Conservation (phyloP, 2,797 vertebrate species). For the Oophaga sylvatica region DNA sequence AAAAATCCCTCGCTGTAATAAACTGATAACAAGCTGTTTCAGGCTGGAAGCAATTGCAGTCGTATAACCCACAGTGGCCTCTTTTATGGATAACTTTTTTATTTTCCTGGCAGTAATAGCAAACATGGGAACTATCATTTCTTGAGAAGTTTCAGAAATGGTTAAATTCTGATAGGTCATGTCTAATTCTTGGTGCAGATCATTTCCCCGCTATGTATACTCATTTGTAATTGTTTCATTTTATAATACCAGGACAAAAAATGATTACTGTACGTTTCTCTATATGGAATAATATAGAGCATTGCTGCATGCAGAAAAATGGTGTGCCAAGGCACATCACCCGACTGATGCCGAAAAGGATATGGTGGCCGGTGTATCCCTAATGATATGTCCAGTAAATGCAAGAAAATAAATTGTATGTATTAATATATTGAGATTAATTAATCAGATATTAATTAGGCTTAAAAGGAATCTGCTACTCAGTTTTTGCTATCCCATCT, state of each 20-base stretch:
- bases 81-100: slow-evolving; percentile 74
- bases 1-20: slow-evolving; percentile 40
- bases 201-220: background rate
- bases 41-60: slow-evolving; percentile 72
- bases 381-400: too few relatives aligned
- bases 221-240: slow-evolving; percentile 66
- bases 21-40: slow-evolving; percentile 71
- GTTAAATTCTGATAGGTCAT: slow-evolving; percentile 70
- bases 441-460: too few relatives aligned
- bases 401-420: too few relatives aligned
- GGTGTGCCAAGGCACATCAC: too few relatives aligned
- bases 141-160: slow-evolving; percentile 69
- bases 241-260: slow-evolving; percentile 65
- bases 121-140: slow-evolving; percentile 68
- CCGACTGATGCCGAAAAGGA: too few relatives aligned
- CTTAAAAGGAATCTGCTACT: too few relatives aligned
- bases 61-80: slow-evolving; percentile 74
- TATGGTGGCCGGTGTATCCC: too few relatives aligned
- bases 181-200: slow-evolving; percentile 57
- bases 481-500: too few relatives aligned
- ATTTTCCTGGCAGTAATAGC: slow-evolving; percentile 69
- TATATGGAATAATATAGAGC: too few relatives aligned
- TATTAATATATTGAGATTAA: too few relatives aligned
- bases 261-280: too few relatives aligned
- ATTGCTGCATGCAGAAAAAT: too few relatives aligned